Conservation (phyloP, 2,797 vertebrate genomes). For the Alca torda region DNA sequence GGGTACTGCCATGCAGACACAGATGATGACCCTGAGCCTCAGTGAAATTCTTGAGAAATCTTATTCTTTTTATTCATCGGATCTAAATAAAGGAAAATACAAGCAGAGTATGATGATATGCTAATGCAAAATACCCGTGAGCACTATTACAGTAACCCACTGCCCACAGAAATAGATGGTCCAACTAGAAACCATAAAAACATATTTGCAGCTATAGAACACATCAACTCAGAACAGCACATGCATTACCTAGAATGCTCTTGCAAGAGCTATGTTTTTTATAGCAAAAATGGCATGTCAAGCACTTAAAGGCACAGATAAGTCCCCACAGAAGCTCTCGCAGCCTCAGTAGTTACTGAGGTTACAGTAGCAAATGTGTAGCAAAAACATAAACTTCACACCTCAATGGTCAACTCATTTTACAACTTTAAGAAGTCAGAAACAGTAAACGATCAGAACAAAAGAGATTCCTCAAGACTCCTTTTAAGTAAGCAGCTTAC, state of each 20-base stretch:
- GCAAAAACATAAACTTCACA: neutral
- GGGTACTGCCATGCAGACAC: too few relatives aligned
- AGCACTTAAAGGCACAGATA: too few relatives aligned
- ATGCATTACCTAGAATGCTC: fast-evolving
- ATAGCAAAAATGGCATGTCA: fast-evolving
- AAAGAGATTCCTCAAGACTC: neutral
- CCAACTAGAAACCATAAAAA: neutral
- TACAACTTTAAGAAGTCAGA: too few relatives aligned
- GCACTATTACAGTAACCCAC: neutral
- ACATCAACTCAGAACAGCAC: neutral
- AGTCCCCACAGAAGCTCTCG: too few relatives aligned
- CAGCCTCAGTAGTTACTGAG: too few relatives aligned
- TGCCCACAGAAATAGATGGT: neutral
- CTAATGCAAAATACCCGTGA: neutral
- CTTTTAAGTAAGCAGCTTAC: neutral
- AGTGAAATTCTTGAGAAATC: neutral
- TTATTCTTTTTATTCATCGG: neutral
- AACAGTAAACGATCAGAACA: neutral
- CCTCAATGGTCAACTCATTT: too few relatives aligned
- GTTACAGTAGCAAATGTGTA: fast-evolving
- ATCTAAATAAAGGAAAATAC: neutral
- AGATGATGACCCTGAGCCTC: neutral
- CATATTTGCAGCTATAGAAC: too few relatives aligned
- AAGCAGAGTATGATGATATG: fast-evolving
- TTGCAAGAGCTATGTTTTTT: neutral